A percentile compares a stretch with the other conserved stretches of the same genome.
These are phyloP conservation scores for Portunus trituberculatus DNA, from an alignment of 1,140 invertebrate species.

Conservation along the genomic window DNA sequence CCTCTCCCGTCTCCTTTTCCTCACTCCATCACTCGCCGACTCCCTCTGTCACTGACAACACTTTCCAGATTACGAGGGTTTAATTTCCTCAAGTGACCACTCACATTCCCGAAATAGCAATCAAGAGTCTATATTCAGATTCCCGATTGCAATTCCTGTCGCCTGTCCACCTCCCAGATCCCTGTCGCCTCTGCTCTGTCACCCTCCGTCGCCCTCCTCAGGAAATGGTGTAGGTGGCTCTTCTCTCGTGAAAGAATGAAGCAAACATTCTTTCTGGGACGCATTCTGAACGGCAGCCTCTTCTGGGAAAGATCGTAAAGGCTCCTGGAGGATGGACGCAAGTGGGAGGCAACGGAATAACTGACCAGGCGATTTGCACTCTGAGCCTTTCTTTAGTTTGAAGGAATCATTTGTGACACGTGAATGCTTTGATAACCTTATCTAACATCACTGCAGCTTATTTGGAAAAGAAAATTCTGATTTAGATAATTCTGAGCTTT, in stretches of 20 bases:
- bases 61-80: not conserved
- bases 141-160: not conserved
- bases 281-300: not conserved
- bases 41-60: not conserved
- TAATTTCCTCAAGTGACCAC: not conserved
- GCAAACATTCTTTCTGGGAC: not conserved
- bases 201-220: not conserved
- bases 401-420: too few relatives aligned
- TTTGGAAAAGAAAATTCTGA: too few relatives aligned
- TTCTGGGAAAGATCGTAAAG: not conserved
- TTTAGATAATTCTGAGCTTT: too few relatives aligned
- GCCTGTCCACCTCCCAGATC: not conserved
- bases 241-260: not conserved
- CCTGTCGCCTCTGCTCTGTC: not conserved
- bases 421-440: too few relatives aligned
- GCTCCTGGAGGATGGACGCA: not conserved
- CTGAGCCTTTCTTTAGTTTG: too few relatives aligned
- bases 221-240: not conserved
- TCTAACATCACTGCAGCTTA: too few relatives aligned
- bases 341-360: too few relatives aligned
- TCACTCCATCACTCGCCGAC: not conserved
- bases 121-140: slow-evolving; percentile 7
- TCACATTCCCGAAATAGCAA: not conserved
- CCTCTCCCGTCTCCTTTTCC: not conserved
- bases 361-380: too few relatives aligned